A percentile compares a stretch with the other conserved stretches of the same genome.
These are phyloP conservation scores for Montipora efflorescens DNA, from an alignment of 64 coral and sea anemone species.

Conservation along the genomic window DNA sequence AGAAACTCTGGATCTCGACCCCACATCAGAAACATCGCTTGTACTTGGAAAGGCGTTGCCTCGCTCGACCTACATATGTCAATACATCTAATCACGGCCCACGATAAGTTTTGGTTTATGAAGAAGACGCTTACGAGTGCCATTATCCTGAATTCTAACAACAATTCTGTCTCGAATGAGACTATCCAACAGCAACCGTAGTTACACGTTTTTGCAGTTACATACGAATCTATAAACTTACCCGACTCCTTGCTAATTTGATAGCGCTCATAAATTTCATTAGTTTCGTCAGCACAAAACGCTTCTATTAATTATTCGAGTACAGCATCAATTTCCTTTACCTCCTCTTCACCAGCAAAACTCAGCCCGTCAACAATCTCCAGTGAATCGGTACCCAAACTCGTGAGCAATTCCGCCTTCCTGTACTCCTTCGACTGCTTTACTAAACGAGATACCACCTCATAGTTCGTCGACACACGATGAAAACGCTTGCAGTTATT, in stretches of 20 bases:
- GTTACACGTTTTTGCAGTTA: constrained; percentile 40
- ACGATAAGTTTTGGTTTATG: constrained; percentile 30
- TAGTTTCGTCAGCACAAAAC: constrained; percentile 44
- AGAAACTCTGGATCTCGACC: no score
- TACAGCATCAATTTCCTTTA: constrained; percentile 27
- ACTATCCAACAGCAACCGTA: constrained; percentile 33
- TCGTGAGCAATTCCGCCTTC: constrained; percentile 34
- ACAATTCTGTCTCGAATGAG: constrained; percentile 48
- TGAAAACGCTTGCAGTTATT: constrained; percentile 57
- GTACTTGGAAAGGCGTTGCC: no score
- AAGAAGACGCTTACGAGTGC: constrained; percentile 29
- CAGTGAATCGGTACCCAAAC: constrained; percentile 16
- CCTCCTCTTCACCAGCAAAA: constrained; percentile 2
- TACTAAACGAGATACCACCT: constrained; percentile 10
- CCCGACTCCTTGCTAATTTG: neutral
- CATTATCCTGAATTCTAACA: constrained; percentile 53
- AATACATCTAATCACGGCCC: constrained; percentile 1
- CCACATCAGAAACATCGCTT: no score
- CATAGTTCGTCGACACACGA: constrained; percentile 54
- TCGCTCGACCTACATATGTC: constrained; percentile 15
- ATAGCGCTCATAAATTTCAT: neutral
- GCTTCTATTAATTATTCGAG: constrained; percentile 25
- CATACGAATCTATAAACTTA: constrained; percentile 45
- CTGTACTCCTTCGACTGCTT: constrained; percentile 39
- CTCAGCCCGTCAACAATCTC: constrained; percentile 35